phyloP scores from a whole-genome alignment of 2,113 vertebrate species.

The Cromileptes altivelis region DNA sequence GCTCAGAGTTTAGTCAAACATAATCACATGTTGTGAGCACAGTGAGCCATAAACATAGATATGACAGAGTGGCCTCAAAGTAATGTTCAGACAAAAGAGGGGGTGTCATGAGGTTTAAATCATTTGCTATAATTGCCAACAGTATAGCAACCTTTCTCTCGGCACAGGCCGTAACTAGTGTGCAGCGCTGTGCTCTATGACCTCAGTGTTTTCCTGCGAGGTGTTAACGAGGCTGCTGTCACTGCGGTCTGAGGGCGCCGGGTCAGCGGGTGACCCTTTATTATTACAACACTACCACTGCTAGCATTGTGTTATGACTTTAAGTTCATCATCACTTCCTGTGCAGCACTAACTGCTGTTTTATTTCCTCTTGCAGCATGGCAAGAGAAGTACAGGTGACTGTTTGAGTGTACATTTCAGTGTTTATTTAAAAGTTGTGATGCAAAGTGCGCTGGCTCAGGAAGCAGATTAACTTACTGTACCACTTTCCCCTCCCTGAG shows the following conservation, averaged over 20 bases:
- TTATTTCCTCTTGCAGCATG: neutral
- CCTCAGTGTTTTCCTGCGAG: constrained; percentile 20
- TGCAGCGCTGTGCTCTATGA: neutral
- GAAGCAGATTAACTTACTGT: constrained; percentile 26
- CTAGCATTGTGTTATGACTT: neutral
- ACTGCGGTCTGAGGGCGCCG: constrained; percentile 17
- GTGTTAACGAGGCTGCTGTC: constrained; percentile 56
- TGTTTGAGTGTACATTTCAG: neutral
- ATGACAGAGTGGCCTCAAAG: neutral
- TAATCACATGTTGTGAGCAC: constrained; percentile 42
- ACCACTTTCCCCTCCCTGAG: constrained; percentile 35
- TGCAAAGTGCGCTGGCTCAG: constrained; percentile 3
- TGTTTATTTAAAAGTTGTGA: neutral
- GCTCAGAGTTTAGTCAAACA: constrained; percentile 2
- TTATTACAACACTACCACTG: neutral
- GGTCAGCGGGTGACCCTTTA: constrained; percentile 45
- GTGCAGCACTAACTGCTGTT: neutral
- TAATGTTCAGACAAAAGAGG: neutral
- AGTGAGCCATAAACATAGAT: neutral
- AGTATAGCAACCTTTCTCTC: neutral
- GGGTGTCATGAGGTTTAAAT: constrained; percentile 8
- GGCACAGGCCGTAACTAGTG: constrained; percentile 10
- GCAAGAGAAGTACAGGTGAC: neutral
- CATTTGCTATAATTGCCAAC: constrained; percentile 11
- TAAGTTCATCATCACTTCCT: neutral